phyloP scores from a whole-genome alignment of 2,113 vertebrate species.

The Petrocephalus zakoni region DNA sequence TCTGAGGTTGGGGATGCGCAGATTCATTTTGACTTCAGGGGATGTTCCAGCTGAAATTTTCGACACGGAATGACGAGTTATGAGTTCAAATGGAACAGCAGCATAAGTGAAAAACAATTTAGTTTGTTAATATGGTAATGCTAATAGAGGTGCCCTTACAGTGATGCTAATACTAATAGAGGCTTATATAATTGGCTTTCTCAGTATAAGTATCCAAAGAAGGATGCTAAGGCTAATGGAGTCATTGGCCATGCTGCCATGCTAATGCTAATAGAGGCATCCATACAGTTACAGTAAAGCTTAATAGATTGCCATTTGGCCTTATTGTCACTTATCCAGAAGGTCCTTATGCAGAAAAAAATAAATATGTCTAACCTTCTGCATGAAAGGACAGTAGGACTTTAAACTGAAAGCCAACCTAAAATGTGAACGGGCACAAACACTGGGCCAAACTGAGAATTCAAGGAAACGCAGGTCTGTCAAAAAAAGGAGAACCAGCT shows the following conservation, averaged over 20 bases:
- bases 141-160: no score
- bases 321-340: neutral
- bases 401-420: neutral
- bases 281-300: neutral
- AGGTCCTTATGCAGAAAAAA: neutral
- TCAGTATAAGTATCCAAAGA: neutral
- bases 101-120: neutral
- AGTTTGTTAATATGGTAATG: neutral
- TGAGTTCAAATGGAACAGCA: no score
- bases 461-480: constrained; percentile 4
- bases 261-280: neutral
- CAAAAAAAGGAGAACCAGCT: neutral
- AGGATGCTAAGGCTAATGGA: neutral
- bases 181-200: no score
- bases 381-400: neutral
- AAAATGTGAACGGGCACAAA: neutral
- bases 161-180: no score
- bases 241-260: neutral
- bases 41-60: no score
- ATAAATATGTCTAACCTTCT: neutral
- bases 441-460: neutral
- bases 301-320: neutral
- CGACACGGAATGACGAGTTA: no score
- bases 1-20: no score
- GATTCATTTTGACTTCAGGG: no score